A percentile compares a stretch with the other conserved stretches of the same genome.
Evolutionary conservation across 2,113 vertebrate genomes (phyloP).

Genomic region (Cisticola juncidis): DNA sequence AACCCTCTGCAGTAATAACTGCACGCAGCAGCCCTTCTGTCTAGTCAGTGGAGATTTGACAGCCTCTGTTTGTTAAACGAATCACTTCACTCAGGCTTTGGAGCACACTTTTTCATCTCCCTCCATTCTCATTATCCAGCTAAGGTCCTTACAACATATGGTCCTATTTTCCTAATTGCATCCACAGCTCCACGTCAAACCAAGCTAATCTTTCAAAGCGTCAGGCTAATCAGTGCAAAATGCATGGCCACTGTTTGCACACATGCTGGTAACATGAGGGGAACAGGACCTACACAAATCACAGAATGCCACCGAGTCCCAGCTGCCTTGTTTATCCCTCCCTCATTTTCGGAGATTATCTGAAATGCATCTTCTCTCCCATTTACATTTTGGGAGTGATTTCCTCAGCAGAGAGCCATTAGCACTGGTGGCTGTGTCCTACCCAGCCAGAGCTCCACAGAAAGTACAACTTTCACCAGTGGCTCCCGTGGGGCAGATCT

Average conservation of each 20-base stretch:
- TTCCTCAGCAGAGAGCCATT: background rate
- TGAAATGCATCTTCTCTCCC: background rate
- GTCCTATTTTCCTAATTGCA: conserved; percentile 64
- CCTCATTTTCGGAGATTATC: conserved; percentile 5
- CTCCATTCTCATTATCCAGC: conserved; percentile 48
- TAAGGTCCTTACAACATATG: conserved; percentile 60
- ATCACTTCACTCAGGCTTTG: conserved; percentile 54
- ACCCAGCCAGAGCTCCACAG: background rate
- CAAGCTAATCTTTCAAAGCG: conserved; percentile 55
- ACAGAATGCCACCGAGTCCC: conserved; percentile 7
- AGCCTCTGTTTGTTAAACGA: conserved; percentile 52
- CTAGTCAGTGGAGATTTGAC: conserved; percentile 39
- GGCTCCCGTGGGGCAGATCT: background rate
- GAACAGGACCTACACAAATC: conserved; percentile 53
- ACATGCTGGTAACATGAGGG: conserved; percentile 46
- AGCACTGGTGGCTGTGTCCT: background rate
- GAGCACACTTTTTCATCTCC: conserved; percentile 46
- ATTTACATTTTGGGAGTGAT: background rate
- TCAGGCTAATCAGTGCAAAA: conserved; percentile 51
- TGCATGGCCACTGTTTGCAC: conserved; percentile 53
- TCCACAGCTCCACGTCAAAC: conserved; percentile 39
- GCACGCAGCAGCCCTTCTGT: conserved; percentile 40
- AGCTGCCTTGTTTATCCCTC: conserved; percentile 1
- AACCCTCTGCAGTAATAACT: conserved; percentile 39
- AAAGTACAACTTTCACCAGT: background rate